Percentiles rank a stretch among this genome's conserved stretches.
Evolutionary conservation across 2,888 invertebrate species (phyloP).

Genomic region (Abrostola triplasia): DNA sequence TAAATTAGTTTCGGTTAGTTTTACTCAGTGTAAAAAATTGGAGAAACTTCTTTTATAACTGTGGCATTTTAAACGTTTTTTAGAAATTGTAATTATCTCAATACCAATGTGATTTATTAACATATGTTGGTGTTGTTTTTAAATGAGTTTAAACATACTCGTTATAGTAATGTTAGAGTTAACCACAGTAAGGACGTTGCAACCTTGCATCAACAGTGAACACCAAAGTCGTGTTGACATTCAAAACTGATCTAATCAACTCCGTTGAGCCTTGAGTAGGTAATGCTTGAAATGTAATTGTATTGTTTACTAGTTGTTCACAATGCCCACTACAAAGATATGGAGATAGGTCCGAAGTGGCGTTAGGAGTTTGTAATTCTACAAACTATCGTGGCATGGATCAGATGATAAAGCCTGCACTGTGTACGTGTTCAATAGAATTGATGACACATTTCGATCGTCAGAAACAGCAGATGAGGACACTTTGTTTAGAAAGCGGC

Average conservation of each 20-base stretch:
- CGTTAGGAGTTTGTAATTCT: conserved; percentile 34
- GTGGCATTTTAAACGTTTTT: not conserved
- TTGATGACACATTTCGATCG: conserved; percentile 24
- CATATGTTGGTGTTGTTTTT: not conserved
- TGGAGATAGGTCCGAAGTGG: conserved; percentile 20
- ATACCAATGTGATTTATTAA: not conserved
- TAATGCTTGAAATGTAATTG: conserved; percentile 40
- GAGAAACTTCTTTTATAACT: conserved; percentile 13
- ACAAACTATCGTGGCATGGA: conserved; percentile 25
- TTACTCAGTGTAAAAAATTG: conserved; percentile 5
- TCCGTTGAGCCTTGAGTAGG: conserved; percentile 42
- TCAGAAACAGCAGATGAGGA: conserved; percentile 18
- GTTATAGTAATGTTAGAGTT: conserved; percentile 8
- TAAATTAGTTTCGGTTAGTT: conserved; percentile 7
- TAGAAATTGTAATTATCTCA: conserved; percentile 3
- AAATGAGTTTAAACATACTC: too few relatives aligned
- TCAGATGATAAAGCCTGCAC: conserved; percentile 20
- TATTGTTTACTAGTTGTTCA: conserved; percentile 30
- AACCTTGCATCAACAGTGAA: conserved; percentile 39
- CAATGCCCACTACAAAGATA: conserved; percentile 31
- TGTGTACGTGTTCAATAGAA: conserved; percentile 15
- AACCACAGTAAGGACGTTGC: conserved; percentile 25
- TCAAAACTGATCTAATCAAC: conserved; percentile 45
- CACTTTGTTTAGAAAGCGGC: conserved; percentile 34
- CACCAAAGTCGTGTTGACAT: conserved; percentile 46